phyloP scores from a whole-genome alignment of 2,113 vertebrate species.

The Rissa tridactyla region DNA sequence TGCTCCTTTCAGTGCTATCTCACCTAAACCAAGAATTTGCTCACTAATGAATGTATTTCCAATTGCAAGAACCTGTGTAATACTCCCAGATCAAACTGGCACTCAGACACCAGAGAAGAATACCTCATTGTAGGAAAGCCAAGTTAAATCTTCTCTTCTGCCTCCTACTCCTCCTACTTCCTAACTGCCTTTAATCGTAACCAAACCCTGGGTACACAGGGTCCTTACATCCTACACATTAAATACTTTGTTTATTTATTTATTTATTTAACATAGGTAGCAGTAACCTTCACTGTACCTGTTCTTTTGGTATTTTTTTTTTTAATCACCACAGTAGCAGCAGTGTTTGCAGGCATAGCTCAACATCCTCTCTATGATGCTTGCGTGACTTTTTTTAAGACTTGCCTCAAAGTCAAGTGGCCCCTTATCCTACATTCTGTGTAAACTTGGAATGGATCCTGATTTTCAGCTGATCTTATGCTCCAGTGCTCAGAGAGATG shows the following conservation, averaged over 20 bases:
- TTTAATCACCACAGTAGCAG: not conserved
- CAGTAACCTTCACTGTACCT: not conserved
- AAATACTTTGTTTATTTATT: not conserved
- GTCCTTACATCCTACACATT: not conserved
- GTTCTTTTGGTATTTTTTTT: not conserved
- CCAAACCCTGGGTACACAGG: not conserved
- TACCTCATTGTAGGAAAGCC: conserved; percentile 6
- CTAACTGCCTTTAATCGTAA: not conserved
- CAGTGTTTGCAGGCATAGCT: not conserved
- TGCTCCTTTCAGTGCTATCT: not conserved
- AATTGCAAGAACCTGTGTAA: not conserved
- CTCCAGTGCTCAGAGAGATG: not conserved
- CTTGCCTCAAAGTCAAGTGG: not conserved
- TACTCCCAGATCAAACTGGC: conserved; percentile 10
- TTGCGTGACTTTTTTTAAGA: not conserved
- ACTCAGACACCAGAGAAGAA: conserved; percentile 7
- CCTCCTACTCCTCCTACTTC: conserved; percentile 1
- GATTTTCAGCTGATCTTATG: not conserved
- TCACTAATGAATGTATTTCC: not conserved
- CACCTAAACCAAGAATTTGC: not conserved
- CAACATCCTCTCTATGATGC: not conserved
- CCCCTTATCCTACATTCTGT: not conserved
- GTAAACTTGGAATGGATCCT: not conserved
- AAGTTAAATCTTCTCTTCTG: conserved; percentile 19
- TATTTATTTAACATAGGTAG: conserved; percentile 3